Evolutionary conservation across 2,797 vertebrate species (phyloP), one percentile per base, ranked within the genome.

Genomic region (Lacerta viridis): DNA sequence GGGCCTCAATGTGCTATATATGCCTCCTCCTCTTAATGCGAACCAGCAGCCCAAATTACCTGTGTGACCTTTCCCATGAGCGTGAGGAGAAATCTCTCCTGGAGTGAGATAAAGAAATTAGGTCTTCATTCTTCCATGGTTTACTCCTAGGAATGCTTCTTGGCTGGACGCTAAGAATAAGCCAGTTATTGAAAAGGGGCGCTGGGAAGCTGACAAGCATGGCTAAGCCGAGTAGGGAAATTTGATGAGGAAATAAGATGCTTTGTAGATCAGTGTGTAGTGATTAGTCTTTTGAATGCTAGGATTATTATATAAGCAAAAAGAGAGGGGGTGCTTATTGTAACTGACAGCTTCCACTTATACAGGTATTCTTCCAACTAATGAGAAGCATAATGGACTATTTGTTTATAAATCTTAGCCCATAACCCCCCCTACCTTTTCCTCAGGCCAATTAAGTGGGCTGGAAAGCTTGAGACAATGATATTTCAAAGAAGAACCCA

Each of bases 161-260:
- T 97, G 96, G 96, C 95, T 94, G 96, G 96, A 96, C 90, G 89
- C 90, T 96, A 91, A 97, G 97, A 97, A 97, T 97, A 97, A 97
- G 96, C 94, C 94, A 90, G 94, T 96, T 96, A 97, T 97, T 97
- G 97, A 97, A 97, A 94, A 95, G 94, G 92, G 92, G 95, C 96
- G 95, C 96, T 95, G 95, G 95, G 96, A 97, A 96, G 95, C 86
- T 96, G 97, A 97, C 97, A 97, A 94, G 97, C 97, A 96, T 97
- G 96, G 97, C 96, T 97, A 97, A 98, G 93, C 95, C 91, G 94
- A 93, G 94, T 78, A 92, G 93, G 95, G 97, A 97, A 97, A 98
- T 96, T 94, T 96, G 97, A 98, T 98, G 96, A 97, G 97, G 97
- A 98, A 98, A 98, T 97, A 96, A 97, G 97, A 97, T 96, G 97